Base-by-base conservation (phyloP, 2,113 vertebrate genomes). In the Catharus minimus region DNA sequence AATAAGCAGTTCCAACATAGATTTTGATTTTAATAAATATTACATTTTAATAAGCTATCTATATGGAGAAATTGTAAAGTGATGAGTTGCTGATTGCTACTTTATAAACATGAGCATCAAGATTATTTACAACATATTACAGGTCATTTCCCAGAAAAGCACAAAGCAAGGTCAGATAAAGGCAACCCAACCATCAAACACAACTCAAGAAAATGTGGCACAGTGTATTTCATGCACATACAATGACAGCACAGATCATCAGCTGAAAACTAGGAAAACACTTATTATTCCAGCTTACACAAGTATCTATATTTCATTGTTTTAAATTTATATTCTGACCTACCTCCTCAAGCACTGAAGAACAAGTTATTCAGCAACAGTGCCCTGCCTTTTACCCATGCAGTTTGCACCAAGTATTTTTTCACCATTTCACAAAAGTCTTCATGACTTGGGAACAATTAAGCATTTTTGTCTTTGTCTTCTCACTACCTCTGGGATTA, bases 41-140 rank as follows among this genome's bases (percentile, higher is more conserved):
- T 90, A 86, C 56, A 66, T 85, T 89, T 94, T 62, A 72, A 82
- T 58, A 92, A 64, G 32, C 67, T 71, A 85, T 58, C 82, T 79
- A 26, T 28, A 56, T 47, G 69, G 24, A 90, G 10, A 86, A 92
- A 62, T 33, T 80, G 66, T 73, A 2, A 78, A 79, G 56, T 47
- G 74, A 86, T 79, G 52, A 89, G 46, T 53, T 75, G 69, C 58
- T 13, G 49, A 90, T 73, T 72, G 73, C 83, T 93, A 75, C 66
- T 83, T 86, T 90, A 81, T 58, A 92, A 94, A 93, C 56, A n/a
- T 86, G 87, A 95, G 66, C 86, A 93, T 86, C 67, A 62, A 53
- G 52, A 79, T 82, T 94, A 96, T 92, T 95, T 95, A 95, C 93
- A 96, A 80, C 58, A 74, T 89, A 89, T 89, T 95, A 93, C 84